Evolutionary conservation across 2,113 vertebrate genomes (phyloP).

Genomic region (Gymnorhina tibicen): DNA sequence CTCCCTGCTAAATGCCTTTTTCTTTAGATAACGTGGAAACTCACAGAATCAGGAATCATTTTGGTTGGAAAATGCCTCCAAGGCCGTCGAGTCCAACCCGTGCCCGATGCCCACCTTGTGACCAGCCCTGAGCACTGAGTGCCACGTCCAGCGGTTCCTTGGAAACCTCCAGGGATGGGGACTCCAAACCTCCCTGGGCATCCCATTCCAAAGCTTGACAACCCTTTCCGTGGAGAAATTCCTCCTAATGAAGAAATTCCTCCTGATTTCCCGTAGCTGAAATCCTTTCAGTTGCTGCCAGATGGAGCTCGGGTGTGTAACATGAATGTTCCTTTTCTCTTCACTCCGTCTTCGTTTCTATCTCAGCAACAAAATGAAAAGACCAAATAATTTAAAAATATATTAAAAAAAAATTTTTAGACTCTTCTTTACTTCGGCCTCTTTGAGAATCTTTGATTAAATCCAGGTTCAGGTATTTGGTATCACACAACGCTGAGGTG

Average conservation of each 20-base stretch:
- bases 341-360: background rate
- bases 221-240: background rate
- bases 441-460: background rate
- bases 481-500: background rate
- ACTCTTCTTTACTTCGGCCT: background rate
- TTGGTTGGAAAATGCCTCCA: background rate
- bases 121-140: background rate
- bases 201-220: background rate
- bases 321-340: background rate
- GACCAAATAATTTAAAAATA: background rate
- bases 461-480: background rate
- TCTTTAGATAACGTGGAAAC: background rate
- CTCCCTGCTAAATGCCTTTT: background rate
- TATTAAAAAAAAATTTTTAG: background rate
- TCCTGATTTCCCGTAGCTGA: background rate
- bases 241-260: background rate
- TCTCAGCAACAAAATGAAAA: background rate
- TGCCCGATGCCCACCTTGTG: background rate
- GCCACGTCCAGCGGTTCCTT: background rate
- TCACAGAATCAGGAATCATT: background rate
- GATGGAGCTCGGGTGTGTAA: background rate
- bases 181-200: background rate
- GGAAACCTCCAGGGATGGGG: background rate
- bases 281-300: background rate
- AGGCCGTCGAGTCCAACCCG: accelerated